These are phyloP conservation scores for Medauroidea extradentata DNA, from an alignment of 1,140 invertebrate species.

Conservation along the genomic window DNA sequence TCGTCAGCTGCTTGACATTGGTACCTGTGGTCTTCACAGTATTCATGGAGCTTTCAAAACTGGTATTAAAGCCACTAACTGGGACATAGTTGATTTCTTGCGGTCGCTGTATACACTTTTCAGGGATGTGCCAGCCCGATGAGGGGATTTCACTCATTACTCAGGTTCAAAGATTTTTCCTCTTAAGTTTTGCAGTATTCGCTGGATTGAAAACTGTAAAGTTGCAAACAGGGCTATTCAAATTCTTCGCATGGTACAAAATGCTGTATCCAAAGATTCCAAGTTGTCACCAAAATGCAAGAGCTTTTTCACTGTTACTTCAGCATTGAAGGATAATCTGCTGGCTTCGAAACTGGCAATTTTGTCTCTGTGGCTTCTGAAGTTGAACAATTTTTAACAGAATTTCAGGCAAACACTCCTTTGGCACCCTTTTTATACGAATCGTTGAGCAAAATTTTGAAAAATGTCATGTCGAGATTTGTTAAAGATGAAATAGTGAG, in stretches of 20 bases:
- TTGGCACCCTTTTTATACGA: constrained; percentile 1
- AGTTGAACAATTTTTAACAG: constrained; percentile 1
- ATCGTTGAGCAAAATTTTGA: no score
- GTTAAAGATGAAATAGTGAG: no score
- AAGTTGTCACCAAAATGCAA: background rate
- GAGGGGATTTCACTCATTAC: constrained; percentile 16
- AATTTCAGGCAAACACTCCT: background rate
- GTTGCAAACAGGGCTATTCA: constrained; percentile 22
- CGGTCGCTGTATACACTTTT: constrained; percentile 20
- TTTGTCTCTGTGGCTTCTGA: background rate
- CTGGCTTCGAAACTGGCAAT: background rate
- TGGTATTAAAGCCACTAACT: constrained; percentile 19
- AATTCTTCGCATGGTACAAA: constrained; percentile 14
- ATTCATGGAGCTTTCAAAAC: constrained; percentile 28
- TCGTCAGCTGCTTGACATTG: constrained; percentile 16
- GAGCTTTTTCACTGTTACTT: constrained; percentile 8
- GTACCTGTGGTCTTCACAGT: constrained; percentile 25
- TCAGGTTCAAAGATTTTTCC: constrained; percentile 19
- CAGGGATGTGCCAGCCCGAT: constrained; percentile 21
- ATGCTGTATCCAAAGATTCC: constrained; percentile 6
- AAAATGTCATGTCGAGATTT: no score
- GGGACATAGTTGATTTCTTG: constrained; percentile 23
- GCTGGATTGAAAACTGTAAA: constrained; percentile 26
- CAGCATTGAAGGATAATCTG: constrained; percentile 12
- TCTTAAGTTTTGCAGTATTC: constrained; percentile 1